phyloP scores from a whole-genome alignment of 2,113 vertebrate species.

The Myrmecophaga tridactyla region DNA sequence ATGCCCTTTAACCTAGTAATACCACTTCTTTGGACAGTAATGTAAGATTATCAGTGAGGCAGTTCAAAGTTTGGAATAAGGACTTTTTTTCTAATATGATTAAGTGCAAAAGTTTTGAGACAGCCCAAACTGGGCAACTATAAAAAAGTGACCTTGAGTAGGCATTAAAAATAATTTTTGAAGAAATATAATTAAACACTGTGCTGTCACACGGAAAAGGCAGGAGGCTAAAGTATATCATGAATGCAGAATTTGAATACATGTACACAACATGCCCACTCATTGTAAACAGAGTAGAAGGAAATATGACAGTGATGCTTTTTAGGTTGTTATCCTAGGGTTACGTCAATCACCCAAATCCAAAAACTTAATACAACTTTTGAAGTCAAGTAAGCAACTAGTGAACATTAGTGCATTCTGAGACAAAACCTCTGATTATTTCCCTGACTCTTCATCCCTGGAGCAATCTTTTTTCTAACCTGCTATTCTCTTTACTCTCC shows the following conservation, averaged over 20 bases:
- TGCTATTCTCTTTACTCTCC: neutral
- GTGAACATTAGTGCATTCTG: neutral
- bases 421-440: neutral
- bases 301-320: neutral
- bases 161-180: neutral
- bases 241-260: neutral
- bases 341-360: neutral
- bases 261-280: neutral
- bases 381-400: neutral
- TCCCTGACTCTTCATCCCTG: neutral
- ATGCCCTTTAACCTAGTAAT: neutral
- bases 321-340: neutral
- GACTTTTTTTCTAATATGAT: neutral
- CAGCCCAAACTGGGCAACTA: neutral
- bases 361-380: neutral
- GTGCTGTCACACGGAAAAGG: neutral
- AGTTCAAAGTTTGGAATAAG: neutral
- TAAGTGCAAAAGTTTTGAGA: neutral
- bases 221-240: neutral
- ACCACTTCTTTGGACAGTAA: neutral
- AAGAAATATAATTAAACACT: neutral
- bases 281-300: neutral
- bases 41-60: neutral
- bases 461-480: neutral
- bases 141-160: neutral